Conservation (phyloP, 2,797 vertebrate genomes). For the Hirundo rustica region DNA sequence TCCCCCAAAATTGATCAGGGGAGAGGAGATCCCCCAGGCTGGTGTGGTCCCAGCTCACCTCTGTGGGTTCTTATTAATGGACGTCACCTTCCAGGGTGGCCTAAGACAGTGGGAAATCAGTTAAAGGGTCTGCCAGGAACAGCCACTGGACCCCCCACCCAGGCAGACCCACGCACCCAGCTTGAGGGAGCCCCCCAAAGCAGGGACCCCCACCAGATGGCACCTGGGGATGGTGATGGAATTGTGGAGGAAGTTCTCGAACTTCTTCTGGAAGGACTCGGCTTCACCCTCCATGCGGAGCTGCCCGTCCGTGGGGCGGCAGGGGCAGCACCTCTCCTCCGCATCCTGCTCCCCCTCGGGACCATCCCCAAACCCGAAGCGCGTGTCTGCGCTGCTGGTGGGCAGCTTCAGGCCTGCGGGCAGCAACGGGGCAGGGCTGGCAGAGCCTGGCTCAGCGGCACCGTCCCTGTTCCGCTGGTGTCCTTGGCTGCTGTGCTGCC, state of each 20-base stretch:
- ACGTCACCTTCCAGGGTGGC: constrained; percentile 81
- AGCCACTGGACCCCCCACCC: not conserved
- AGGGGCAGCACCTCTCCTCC: constrained; percentile 77
- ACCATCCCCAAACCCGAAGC: constrained; percentile 63
- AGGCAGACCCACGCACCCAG: not conserved
- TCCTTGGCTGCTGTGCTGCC: rapidly evolving
- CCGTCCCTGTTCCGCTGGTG: rapidly evolving
- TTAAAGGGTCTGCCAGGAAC: not conserved
- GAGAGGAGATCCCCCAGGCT: not conserved
- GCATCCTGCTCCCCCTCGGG: constrained; percentile 44
- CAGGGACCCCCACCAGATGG: not conserved
- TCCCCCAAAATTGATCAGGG: rapidly evolving
- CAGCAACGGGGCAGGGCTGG: not conserved
- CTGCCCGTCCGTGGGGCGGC: constrained; percentile 68
- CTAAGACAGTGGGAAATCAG: not conserved
- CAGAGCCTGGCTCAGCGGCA: rapidly evolving
- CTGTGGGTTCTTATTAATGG: constrained; percentile 72
- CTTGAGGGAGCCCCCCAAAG: not conserved
- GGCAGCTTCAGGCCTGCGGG: constrained; percentile 76
- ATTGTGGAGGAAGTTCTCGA: constrained; percentile 82
- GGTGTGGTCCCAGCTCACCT: constrained; percentile 59
- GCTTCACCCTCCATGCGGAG: constrained; percentile 65
- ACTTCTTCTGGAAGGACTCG: constrained; percentile 81
- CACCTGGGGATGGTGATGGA: constrained; percentile 83
- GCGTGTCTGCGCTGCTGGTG: constrained; percentile 75